Evolutionary conservation across 2,888 invertebrate genomes (phyloP), one percentile per base, ranked within the genome.

Genomic region (Diplolepis rosae): DNA sequence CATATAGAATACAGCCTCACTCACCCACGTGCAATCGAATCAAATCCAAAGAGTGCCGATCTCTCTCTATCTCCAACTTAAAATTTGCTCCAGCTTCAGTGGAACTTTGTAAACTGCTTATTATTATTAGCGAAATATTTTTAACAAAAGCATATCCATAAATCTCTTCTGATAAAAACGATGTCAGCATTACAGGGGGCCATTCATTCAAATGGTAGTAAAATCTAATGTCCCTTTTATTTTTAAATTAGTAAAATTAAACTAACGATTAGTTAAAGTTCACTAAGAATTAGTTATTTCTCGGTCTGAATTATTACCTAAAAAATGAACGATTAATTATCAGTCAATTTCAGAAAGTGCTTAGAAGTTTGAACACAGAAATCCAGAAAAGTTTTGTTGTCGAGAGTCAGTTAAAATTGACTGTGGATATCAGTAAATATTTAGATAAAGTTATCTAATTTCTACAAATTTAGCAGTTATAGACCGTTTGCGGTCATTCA

Each of bases 21-120:
- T 69, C 75, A 76, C 76, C 76, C 76, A 76, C 76, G 69, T 76
- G 72, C 56, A 27, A 67, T 15, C 61, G 35, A 52, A 70, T 70
- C 65, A 68, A 75, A 70, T 68, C 66, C 22, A 51, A 51, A 51
- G 39, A 51, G 51, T 27, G 6, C 27, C n/a, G 13, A 45, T n/a
- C 24, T 4, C 4, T 15, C 42, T 18, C 51, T 24, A 6, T 15
- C 6, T 51, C 51, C 3, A 9, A 24, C n/a, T 51, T 27, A 27
- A 27, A n/a, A 45, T 45, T 18, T 51, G 6, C 24, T 27, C n/a
- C 51, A 24, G 5, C 51, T 51, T 51, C 27, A 27, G 27, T 51
- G 27, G 24, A 51, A 51, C 24, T 27, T 6, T 51, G 45, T 15
- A 18, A 18, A 45, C 18, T 39, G 35, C 35, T 45, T 15, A 45